Percentiles rank a stretch among this genome's conserved stretches.
phyloP scores from a whole-genome alignment of 2,888 invertebrate species.

The Microdon myrmicae region DNA sequence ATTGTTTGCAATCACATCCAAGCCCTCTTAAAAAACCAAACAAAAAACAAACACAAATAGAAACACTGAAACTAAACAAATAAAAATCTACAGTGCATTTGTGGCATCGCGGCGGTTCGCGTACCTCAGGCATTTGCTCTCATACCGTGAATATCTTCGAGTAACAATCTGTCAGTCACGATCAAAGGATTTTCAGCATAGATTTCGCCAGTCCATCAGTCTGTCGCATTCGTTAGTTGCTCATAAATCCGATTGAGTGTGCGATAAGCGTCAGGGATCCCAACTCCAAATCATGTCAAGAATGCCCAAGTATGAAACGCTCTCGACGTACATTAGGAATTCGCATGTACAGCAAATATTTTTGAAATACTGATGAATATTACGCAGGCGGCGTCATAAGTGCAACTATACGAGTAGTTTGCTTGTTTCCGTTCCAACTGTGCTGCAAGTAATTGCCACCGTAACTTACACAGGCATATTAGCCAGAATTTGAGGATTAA shows the following conservation, averaged over 20 bases:
- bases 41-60: too few species aligned
- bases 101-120: too few species aligned
- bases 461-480: too few species aligned
- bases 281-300: constrained; percentile 46
- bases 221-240: too few species aligned
- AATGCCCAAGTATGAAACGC: constrained; percentile 43
- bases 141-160: constrained; percentile 42
- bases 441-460: too few species aligned
- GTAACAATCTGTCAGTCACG: constrained; percentile 48
- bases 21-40: too few species aligned
- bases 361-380: constrained; percentile 14
- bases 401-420: not conserved
- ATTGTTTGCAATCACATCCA: too few species aligned
- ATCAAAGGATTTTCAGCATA: constrained; percentile 43
- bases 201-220: constrained; percentile 48
- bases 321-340: constrained; percentile 46
- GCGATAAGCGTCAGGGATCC: constrained; percentile 41
- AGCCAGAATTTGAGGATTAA: too few species aligned
- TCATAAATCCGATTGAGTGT: constrained; percentile 41
- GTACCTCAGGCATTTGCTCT: constrained; percentile 21
- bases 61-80: too few species aligned
- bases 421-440: too few species aligned
- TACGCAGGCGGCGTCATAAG: too few species aligned
- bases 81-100: too few species aligned
- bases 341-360: constrained; percentile 41